Percentiles rank a stretch among this genome's conserved stretches.
phyloP scores from a whole-genome alignment of 2,888 invertebrate species.

The Pyrrhosoma nymphula region DNA sequence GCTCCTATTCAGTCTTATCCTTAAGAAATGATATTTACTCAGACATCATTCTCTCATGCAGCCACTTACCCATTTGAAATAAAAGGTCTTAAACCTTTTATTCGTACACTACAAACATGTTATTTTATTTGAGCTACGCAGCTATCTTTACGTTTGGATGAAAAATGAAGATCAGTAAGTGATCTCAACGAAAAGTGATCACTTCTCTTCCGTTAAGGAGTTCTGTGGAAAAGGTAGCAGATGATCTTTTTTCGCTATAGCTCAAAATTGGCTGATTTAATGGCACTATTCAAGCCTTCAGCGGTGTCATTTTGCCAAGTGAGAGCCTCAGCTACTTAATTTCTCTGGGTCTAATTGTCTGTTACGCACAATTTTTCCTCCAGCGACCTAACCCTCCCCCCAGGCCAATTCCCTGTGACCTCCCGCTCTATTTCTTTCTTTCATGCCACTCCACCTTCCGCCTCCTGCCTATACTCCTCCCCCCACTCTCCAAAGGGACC shows the following conservation, averaged over 20 bases:
- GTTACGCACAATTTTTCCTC: background rate
- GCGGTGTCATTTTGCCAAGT: background rate
- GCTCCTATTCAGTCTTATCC: too few species aligned
- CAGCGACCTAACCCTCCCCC: background rate
- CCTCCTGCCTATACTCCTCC: background rate
- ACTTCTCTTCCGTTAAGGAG: background rate
- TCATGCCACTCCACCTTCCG: background rate
- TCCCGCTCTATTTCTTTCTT: too few species aligned
- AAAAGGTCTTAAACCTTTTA: too few species aligned
- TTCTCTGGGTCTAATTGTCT: background rate
- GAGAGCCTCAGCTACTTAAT: background rate
- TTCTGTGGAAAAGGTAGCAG: background rate
- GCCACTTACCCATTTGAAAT: too few species aligned
- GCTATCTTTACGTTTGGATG: background rate
- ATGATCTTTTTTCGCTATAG: background rate
- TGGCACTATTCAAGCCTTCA: background rate
- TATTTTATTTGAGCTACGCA: too few species aligned
- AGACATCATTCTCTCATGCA: too few species aligned
- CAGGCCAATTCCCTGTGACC: background rate
- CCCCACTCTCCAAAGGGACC: background rate
- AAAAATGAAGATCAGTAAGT: background rate
- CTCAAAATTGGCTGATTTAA: background rate
- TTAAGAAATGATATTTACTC: too few species aligned
- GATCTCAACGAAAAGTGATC: too few species aligned
- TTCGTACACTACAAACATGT: too few species aligned